Conservation (phyloP, 2,888 invertebrate species). For the Cosmia trapezina region DNA sequence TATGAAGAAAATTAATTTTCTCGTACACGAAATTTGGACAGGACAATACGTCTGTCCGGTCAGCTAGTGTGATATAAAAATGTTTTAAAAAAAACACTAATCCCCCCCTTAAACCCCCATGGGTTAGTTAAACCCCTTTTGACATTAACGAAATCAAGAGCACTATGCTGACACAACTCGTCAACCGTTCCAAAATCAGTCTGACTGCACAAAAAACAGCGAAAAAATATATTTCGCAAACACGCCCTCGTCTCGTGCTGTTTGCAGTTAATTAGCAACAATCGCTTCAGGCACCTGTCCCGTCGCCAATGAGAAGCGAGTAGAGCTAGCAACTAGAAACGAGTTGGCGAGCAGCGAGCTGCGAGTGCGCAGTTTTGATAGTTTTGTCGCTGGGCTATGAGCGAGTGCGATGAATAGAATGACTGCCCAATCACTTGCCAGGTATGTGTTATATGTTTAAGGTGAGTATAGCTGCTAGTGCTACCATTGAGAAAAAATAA, state of each 20-base stretch:
- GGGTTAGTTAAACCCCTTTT: too few species aligned
- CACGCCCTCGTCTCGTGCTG: constrained; percentile 40
- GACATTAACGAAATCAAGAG: constrained; percentile 9
- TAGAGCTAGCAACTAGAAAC: neutral
- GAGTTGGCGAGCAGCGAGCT: too few species aligned
- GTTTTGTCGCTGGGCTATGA: neutral
- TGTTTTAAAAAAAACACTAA: too few species aligned
- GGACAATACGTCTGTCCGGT: too few species aligned
- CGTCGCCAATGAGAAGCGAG: neutral
- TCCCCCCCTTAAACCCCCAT: too few species aligned
- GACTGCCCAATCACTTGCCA: too few species aligned
- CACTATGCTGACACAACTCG: neutral
- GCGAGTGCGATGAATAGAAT: neutral
- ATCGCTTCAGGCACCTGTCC: constrained; percentile 52
- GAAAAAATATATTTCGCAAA: constrained; percentile 32
- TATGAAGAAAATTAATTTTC: too few species aligned
- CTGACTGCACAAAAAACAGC: constrained; percentile 14
- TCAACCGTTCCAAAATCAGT: constrained; percentile 26
- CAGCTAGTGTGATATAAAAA: too few species aligned
- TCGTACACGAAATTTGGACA: too few species aligned
- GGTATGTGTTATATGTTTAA: neutral
- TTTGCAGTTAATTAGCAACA: constrained; percentile 68
- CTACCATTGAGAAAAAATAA: too few species aligned
- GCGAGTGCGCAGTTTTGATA: neutral
- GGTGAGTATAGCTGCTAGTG: too few species aligned